A percentile compares a stretch with the other conserved stretches of the same genome.
Evolutionary conservation across 2,888 invertebrate species (phyloP).

Genomic region (Apamea monoglypha): DNA sequence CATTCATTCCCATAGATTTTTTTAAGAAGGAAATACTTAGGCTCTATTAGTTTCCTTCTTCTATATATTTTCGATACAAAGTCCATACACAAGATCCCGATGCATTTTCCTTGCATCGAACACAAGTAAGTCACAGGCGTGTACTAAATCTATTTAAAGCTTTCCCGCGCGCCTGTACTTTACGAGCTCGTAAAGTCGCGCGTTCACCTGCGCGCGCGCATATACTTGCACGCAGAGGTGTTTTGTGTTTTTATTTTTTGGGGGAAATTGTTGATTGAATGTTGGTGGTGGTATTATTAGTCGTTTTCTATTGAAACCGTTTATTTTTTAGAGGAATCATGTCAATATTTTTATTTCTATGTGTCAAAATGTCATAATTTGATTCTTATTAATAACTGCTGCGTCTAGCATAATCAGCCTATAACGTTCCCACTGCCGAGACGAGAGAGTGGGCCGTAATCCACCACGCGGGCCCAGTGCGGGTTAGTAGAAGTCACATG

Average conservation of each 20-base stretch:
- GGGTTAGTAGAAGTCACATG: no score
- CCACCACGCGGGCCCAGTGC: no score
- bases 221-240: slow-evolving; percentile 54
- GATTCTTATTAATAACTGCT: neutral
- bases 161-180: slow-evolving; percentile 69
- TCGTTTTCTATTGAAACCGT: neutral
- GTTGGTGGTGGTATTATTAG: neutral
- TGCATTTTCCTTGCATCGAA: slow-evolving; percentile 49
- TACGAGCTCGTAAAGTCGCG: slow-evolving; percentile 76
- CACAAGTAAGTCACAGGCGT: slow-evolving; percentile 63
- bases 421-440: no score
- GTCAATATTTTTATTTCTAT: neutral
- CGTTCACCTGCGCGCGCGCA: slow-evolving; percentile 77
- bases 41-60: neutral
- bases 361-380: neutral
- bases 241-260: slow-evolving; percentile 31
- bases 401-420: no score
- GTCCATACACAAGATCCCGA: slow-evolving; percentile 2
- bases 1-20: neutral
- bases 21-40: neutral
- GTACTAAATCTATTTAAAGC: slow-evolving; percentile 70
- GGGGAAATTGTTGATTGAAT: neutral
- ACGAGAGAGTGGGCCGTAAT: no score
- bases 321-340: neutral
- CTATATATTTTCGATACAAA: neutral